Evolutionary conservation across 2,797 vertebrate species (phyloP).

Genomic region (Oryzias sinensis): DNA sequence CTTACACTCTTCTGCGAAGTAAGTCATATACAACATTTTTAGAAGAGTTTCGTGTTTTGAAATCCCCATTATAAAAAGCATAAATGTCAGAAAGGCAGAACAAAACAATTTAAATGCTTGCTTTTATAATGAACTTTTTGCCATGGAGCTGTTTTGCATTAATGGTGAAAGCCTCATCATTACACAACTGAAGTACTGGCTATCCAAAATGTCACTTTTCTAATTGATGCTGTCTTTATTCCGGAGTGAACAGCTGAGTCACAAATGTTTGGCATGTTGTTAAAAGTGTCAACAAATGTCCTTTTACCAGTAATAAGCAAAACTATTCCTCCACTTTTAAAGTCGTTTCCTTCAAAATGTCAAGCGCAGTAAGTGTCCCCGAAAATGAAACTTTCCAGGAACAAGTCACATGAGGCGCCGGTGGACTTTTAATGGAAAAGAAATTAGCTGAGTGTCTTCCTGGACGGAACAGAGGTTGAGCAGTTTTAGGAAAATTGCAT

Average conservation of each 20-base stretch:
- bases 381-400: slow-evolving; percentile 74
- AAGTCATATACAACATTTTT: slow-evolving; percentile 7
- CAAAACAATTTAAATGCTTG: too few species aligned
- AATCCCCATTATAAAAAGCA: too few species aligned
- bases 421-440: slow-evolving; percentile 77
- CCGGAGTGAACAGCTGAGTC: too few species aligned
- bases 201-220: too few species aligned
- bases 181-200: too few species aligned
- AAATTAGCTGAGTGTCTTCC: slow-evolving; percentile 67
- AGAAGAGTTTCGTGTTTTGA: neutral
- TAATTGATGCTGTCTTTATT: too few species aligned
- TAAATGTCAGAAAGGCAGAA: too few species aligned
- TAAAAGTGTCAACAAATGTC: neutral
- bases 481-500: slow-evolving; percentile 54
- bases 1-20: slow-evolving; percentile 98
- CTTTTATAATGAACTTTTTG: too few species aligned
- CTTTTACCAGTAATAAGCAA: slow-evolving; percentile 20
- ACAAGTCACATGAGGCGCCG: slow-evolving; percentile 80
- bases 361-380: slow-evolving; percentile 70
- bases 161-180: too few species aligned
- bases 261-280: neutral
- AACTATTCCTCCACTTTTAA: slow-evolving; percentile 27
- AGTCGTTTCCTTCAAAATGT: slow-evolving; percentile 79
- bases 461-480: slow-evolving; percentile 62
- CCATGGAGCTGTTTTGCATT: too few species aligned